These are phyloP conservation scores for Cheiracanthium punctorium DNA, from an alignment of 2,888 invertebrate genomes.

Conservation along the genomic window DNA sequence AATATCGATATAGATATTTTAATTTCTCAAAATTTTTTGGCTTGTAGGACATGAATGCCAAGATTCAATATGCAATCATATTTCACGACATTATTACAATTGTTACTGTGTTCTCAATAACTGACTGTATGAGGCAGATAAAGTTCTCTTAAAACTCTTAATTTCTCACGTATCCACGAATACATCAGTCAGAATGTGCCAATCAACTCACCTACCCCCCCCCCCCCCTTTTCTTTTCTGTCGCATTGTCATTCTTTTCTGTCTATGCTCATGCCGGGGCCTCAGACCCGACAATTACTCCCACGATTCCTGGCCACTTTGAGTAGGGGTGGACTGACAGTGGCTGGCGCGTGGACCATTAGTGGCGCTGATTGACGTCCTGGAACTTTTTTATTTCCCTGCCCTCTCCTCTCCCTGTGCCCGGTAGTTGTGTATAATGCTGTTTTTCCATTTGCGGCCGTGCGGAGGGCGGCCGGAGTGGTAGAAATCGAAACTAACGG, in stretches of 20 bases:
- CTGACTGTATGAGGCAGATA: too few species aligned
- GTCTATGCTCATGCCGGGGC: not conserved
- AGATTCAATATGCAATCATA: too few species aligned
- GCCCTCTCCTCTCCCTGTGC: not conserved
- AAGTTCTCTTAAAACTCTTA: too few species aligned
- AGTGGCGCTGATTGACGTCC: constrained; percentile 59
- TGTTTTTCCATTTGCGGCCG: constrained; percentile 61
- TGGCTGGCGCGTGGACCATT: constrained; percentile 61
- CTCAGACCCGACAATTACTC: constrained; percentile 58
- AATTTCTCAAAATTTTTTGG: too few species aligned
- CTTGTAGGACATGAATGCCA: too few species aligned
- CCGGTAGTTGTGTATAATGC: constrained; percentile 49
- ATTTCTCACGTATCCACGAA: too few species aligned
- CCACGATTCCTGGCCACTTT: constrained; percentile 58
- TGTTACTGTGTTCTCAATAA: too few species aligned
- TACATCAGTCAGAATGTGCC: not conserved
- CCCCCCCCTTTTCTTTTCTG: not conserved
- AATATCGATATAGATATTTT: too few species aligned
- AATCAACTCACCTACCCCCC: too few species aligned
- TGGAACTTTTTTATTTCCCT: constrained; percentile 14
- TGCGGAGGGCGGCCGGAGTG: constrained; percentile 10
- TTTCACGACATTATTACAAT: too few species aligned
- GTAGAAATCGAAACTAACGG: not conserved
- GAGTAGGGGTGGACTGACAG: constrained; percentile 58
- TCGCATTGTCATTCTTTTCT: constrained; percentile 10